These are phyloP conservation scores for Myiozetetes cayanensis DNA, from an alignment of 2,113 vertebrate species.

Conservation along the genomic window DNA sequence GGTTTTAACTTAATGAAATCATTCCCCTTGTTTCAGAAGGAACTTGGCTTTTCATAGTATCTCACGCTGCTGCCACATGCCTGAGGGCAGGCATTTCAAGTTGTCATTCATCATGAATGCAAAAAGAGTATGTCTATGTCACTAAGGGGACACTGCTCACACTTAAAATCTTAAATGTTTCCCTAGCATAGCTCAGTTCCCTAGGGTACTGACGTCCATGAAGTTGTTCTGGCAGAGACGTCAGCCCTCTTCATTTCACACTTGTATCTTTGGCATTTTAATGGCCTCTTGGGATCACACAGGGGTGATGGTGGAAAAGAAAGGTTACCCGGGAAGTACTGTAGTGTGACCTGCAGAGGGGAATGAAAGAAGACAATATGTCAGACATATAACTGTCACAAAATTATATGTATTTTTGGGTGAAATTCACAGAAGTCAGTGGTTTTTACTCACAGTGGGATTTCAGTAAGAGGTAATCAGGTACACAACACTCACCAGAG, in stretches of 20 bases:
- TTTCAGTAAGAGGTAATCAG: not conserved
- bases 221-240: not conserved
- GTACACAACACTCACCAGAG: not conserved
- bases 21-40: not conserved
- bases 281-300: not conserved
- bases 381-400: not conserved
- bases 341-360: not conserved
- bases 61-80: not conserved
- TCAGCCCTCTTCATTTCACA: not conserved
- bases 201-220: accelerated
- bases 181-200: not conserved
- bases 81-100: not conserved
- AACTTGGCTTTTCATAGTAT: not conserved
- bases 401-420: not conserved
- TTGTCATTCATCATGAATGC: not conserved
- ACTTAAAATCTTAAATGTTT: not conserved
- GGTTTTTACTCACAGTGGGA: not conserved
- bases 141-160: not conserved
- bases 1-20: not conserved
- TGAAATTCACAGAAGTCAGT: not conserved
- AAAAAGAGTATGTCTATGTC: not conserved
- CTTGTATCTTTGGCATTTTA: not conserved
- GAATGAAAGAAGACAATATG: not conserved
- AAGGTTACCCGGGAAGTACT: not conserved
- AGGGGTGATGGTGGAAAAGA: not conserved